Percentiles rank a stretch among this genome's conserved stretches.
phyloP scores from a whole-genome alignment of 2,797 vertebrate genomes.

The Rhinella marina region DNA sequence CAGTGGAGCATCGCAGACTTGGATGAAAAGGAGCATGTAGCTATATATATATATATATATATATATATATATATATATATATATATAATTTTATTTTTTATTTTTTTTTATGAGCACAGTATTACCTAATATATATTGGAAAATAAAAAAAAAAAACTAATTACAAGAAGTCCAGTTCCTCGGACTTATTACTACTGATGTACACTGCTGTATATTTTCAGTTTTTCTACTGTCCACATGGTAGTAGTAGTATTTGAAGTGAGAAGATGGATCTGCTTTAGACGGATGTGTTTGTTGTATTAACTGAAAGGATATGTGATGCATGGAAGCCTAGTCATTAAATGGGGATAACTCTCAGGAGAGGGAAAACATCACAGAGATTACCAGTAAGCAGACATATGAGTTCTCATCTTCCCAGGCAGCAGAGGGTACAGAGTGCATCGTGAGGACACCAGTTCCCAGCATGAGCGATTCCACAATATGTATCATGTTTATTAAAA shows the following conservation, averaged over 20 bases:
- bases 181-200: neutral
- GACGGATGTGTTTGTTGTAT: constrained; percentile 23
- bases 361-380: constrained; percentile 42
- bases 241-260: neutral
- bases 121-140: too few species aligned
- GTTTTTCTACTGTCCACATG: neutral
- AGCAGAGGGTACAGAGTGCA: constrained; percentile 36
- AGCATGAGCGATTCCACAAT: neutral
- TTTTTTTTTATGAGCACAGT: too few species aligned
- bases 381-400: constrained; percentile 47
- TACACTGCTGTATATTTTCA: neutral
- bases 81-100: too few species aligned
- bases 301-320: neutral
- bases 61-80: too few species aligned
- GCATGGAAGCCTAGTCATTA: constrained; percentile 37
- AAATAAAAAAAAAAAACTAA: too few species aligned
- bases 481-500: constrained; percentile 45
- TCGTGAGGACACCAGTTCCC: constrained; percentile 13
- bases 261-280: neutral
- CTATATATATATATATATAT: too few species aligned
- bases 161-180: too few species aligned
- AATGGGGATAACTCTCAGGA: constrained; percentile 42
- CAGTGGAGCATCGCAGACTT: too few species aligned
- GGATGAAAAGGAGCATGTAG: too few species aligned
- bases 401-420: constrained; percentile 15